Conservation (phyloP, 2,797 vertebrate genomes). For the Huso huso region DNA sequence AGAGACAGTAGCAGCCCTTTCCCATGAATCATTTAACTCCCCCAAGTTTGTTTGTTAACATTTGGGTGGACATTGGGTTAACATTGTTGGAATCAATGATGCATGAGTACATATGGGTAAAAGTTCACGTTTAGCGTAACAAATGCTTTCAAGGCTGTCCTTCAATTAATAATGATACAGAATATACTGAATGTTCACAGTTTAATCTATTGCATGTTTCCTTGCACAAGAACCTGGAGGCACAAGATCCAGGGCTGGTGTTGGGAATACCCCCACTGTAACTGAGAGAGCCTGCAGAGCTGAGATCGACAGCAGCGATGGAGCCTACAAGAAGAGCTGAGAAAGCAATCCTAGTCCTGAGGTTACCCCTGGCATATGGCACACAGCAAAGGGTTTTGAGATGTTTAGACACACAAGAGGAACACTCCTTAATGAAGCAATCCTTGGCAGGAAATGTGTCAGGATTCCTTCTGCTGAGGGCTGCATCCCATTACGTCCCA, state of each 20-base stretch:
- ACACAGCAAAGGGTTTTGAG: not conserved
- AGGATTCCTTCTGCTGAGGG: too few relatives aligned
- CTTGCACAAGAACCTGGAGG: not conserved
- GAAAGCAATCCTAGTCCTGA: not conserved
- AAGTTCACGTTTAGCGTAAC: not conserved
- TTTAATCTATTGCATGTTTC: not conserved
- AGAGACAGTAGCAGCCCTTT: too few relatives aligned
- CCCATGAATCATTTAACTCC: too few relatives aligned
- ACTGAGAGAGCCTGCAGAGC: constrained; percentile 3
- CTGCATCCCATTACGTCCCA: too few relatives aligned
- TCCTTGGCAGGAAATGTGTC: too few relatives aligned
- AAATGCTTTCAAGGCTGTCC: not conserved
- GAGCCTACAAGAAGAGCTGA: not conserved
- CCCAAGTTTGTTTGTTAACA: too few relatives aligned
- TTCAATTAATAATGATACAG: not conserved
- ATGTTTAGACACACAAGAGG: constrained; percentile 3
- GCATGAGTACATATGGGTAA: not conserved
- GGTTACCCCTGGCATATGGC: constrained; percentile 12
- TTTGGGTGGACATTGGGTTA: too few relatives aligned
- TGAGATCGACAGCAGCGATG: constrained; percentile 2
- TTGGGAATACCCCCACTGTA: constrained; percentile 4
- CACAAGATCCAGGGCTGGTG: not conserved
- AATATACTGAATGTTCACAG: not conserved
- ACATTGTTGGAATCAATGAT: too few relatives aligned
- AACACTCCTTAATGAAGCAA: not conserved